Conservation (phyloP, 2,113 vertebrate genomes). For the Cinclus mexicanus region DNA sequence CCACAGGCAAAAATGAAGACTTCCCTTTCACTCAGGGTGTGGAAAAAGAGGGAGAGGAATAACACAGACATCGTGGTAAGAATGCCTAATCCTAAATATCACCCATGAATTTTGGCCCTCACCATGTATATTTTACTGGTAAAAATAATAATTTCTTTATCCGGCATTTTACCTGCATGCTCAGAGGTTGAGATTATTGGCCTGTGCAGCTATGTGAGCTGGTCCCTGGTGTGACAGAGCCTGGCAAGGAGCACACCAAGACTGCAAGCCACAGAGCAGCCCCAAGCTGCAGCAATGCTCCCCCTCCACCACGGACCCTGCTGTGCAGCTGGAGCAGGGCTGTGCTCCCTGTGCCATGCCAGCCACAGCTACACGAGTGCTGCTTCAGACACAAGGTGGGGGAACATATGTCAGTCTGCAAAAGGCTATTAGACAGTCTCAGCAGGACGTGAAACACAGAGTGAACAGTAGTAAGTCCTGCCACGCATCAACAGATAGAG, state of each 20-base stretch:
- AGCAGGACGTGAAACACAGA: neutral
- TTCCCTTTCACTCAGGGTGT: accelerated
- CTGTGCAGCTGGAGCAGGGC: neutral
- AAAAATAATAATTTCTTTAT: neutral
- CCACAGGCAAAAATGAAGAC: neutral
- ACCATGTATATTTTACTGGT: neutral
- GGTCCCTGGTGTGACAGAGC: neutral
- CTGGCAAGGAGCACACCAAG: neutral
- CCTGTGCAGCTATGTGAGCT: accelerated
- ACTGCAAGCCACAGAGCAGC: neutral
- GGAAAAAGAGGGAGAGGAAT: neutral
- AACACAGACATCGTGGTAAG: accelerated
- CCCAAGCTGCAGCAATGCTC: accelerated
- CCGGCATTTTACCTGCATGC: neutral
- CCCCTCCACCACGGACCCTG: too few species aligned
- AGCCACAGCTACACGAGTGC: neutral
- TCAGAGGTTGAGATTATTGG: neutral
- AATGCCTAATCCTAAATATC: neutral
- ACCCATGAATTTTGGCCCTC: neutral
- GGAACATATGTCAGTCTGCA: constrained; percentile 23
- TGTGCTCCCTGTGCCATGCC: accelerated
- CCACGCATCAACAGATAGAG: neutral
- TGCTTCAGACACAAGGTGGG: neutral
- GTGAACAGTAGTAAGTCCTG: neutral
- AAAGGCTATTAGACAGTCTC: neutral